Conservation (phyloP, 2,797 vertebrate species). For the Denticeps clupeoides region DNA sequence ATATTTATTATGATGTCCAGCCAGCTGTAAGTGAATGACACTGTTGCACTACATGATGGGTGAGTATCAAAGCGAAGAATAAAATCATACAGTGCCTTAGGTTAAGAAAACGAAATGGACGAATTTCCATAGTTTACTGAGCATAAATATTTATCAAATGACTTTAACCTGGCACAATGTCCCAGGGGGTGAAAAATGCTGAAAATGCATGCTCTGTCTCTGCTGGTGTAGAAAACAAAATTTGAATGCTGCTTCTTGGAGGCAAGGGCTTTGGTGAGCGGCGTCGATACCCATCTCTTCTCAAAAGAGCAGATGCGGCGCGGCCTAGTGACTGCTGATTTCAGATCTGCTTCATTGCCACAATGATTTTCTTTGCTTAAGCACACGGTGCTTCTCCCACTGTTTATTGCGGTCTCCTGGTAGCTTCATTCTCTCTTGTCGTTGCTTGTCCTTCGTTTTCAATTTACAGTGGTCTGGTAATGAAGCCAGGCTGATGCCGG, state of each 20-base stretch:
- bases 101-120: no score
- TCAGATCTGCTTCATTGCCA: slow-evolving; percentile 32
- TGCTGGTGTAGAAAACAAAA: no score
- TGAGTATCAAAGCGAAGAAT: no score
- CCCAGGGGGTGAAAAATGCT: slow-evolving; percentile 16
- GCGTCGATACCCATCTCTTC: no score
- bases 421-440: slow-evolving; percentile 14
- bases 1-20: no score
- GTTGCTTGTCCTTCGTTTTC: slow-evolving; percentile 37
- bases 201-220: no score
- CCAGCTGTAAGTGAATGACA: no score
- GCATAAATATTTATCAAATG: slow-evolving; percentile 1
- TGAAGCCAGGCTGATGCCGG: slow-evolving; percentile 39
- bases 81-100: no score
- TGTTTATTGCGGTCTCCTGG: slow-evolving; percentile 24
- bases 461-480: slow-evolving; percentile 37
- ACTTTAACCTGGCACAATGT: slow-evolving; percentile 8
- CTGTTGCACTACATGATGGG: no score
- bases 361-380: slow-evolving; percentile 28
- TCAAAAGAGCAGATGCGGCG: slow-evolving; percentile 31
- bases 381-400: no score
- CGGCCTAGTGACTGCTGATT: slow-evolving; percentile 30
- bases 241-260: no score
- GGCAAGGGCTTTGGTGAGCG: no score
- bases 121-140: not conserved